A percentile compares a stretch with the other conserved stretches of the same genome.
Conservation (phyloP, 1,140 invertebrate genomes). For the Littorina saxatilis region DNA sequence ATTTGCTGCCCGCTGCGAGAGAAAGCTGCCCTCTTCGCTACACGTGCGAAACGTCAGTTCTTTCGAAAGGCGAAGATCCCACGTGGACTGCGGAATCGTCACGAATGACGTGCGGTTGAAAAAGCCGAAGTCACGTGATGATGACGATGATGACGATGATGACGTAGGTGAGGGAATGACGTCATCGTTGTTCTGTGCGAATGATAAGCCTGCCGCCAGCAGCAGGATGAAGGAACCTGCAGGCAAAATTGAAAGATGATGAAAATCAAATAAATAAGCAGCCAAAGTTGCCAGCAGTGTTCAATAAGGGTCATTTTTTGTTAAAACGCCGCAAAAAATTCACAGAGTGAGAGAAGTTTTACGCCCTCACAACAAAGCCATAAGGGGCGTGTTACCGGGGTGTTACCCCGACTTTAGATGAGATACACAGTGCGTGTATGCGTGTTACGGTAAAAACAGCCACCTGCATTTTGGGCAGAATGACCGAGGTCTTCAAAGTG, state of each 20-base stretch:
- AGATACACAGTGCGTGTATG: too few species aligned
- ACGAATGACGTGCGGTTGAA: constrained; percentile 43
- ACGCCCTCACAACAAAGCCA: too few species aligned
- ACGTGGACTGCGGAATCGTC: constrained; percentile 31
- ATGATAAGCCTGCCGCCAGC: constrained; percentile 26
- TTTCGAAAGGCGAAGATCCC: constrained; percentile 30
- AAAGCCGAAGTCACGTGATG: constrained; percentile 24
- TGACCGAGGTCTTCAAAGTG: too few species aligned
- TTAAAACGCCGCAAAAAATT: too few species aligned
- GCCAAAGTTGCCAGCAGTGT: too few species aligned
- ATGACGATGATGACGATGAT: constrained; percentile 16
- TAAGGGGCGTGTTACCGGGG: too few species aligned
- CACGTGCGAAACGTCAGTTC: constrained; percentile 43
- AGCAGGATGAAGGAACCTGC: constrained; percentile 32
- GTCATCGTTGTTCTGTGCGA: neutral
- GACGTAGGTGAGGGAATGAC: neutral
- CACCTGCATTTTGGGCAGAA: too few species aligned
- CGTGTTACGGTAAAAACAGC: too few species aligned
- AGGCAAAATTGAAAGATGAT: neutral
- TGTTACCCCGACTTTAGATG: too few species aligned
- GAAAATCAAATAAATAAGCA: too few species aligned
- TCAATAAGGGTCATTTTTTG: too few species aligned
- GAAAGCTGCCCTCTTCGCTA: neutral
- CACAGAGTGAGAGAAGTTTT: too few species aligned
- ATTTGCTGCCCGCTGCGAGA: constrained; percentile 1